Evolutionary conservation across 37 sponge, comb jelly and placozoan species (phyloP), one percentile per base, ranked within the genome.

Genomic region (Crambe crambe): DNA sequence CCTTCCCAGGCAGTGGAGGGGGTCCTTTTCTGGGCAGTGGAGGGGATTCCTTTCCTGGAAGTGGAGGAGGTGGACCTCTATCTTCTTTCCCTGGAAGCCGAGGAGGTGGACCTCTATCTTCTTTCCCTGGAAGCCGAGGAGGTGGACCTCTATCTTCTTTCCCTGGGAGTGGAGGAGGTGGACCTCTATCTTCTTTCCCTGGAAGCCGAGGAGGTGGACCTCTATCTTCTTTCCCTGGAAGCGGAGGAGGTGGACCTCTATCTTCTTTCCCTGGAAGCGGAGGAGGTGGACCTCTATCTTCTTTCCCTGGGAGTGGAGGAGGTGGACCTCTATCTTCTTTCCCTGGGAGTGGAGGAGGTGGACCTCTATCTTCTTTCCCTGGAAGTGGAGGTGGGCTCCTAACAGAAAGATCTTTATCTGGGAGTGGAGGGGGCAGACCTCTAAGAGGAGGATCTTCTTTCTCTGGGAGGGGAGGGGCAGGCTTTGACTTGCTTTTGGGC

Each of bases 1-100:
- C 75, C 23, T 75, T 75, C 38, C 56, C 38, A 15, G 75, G 75
- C 6, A 75, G 37, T 29, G 75, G 75, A 30, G 75, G 75, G 21
- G 54, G 54, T 23, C 5, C 20, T 37, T 9, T 69, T 69, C 36
- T 69, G n/a, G 64, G 18, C 56, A 54, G 10, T 54, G 10, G 17
- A 23, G 63, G 25, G 25, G 25, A 9, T 29, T 61, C 30, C 30
- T 61, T 61, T 21, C 15, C 63, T 23, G 63, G 63, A 5, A 61
- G 15, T 20, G 4, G 67, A 68, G 68, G 68, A 10, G 68, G 68
- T 2, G 5, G 42, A 35, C 15, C 25, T 70, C 3, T 8, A 41
- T 3, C 42, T 41, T 32, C 37, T 12, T 36, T 35, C 43, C 26
- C 12, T 1, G 35, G 8, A 12, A 25, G 23, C 2, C 26, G n/a